Base-by-base conservation (phyloP, 2,888 invertebrate species). In the Drosophila nr. medialis region DNA sequence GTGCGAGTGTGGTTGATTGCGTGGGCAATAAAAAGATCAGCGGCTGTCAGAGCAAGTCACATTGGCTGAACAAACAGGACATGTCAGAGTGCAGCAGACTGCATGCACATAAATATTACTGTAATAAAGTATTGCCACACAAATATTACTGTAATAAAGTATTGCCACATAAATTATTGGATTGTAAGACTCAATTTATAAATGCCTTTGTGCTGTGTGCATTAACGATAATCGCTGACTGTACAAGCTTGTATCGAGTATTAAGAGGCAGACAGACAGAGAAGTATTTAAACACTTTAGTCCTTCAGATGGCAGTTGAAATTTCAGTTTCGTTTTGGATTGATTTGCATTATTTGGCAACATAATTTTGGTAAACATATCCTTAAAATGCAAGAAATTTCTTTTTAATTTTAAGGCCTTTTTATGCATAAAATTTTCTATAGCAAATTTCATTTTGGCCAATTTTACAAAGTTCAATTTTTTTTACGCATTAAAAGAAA, bases 1-100 rank as follows among this genome's bases (percentile, higher is more conserved):
- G 58, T n/a, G 53, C 55, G 53, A 18, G 38, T 56, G 68, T 32
- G 67, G 56, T 59, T 53, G 70, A 64, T 74, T 63, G 77, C 59
- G 58, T 60, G 66, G 58, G 75, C 79, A 81, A 86, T 84, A 87
- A 90, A 90, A 90, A 90, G 90, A 85, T 85, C 85, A 86, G 63
- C 71, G 53, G 51, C 64, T 78, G 77, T 78, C 82, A 71, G 64
- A 65, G 40, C 64, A 73, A 70, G 67, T 53, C 68, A 58, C 50
- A 56, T n/a, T 58, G 51, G 60, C 29, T 54, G 59, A 18, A 66
- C 29, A 51, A 51, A 67, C 55, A 58, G 73, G 59, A 40, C 54
- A 64, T 63, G 48, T 70, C 61, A 60, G 58, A 68, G 64, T 68
- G 50, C 60, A 67, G 60, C 60, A 69, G 69, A 64, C 55, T 50